Evolutionary conservation across 2,888 invertebrate species (phyloP).

Genomic region (Nymphalis polychloros): DNA sequence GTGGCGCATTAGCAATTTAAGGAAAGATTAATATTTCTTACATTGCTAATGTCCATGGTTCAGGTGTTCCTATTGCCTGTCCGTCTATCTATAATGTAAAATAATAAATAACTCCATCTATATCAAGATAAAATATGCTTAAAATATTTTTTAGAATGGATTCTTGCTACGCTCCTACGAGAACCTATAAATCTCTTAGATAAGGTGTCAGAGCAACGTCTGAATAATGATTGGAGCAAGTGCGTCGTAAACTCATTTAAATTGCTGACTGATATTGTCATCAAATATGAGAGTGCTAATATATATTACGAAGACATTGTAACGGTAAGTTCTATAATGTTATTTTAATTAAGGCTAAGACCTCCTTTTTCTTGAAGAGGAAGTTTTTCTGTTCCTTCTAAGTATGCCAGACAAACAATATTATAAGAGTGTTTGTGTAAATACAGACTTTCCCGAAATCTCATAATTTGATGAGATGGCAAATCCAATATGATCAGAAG

Average conservation of each 20-base stretch:
- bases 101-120: background rate
- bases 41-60: background rate
- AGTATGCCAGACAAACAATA: too few species aligned
- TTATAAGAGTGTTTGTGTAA: too few species aligned
- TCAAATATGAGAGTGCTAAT: constrained; percentile 43
- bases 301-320: constrained; percentile 52
- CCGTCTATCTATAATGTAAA: background rate
- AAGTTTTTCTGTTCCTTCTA: too few species aligned
- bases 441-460: too few species aligned
- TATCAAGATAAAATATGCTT: background rate
- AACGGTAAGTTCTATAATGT: constrained; percentile 43
- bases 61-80: too few species aligned
- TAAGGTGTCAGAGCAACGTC: constrained; percentile 42
- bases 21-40: too few species aligned
- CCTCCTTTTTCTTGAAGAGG: too few species aligned
- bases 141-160: constrained; percentile 54
- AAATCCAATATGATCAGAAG: too few species aligned
- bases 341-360: background rate
- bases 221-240: constrained; percentile 49
- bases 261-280: constrained; percentile 46
- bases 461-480: too few species aligned
- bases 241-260: constrained; percentile 52
- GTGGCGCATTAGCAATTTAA: too few species aligned
- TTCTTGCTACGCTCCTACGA: constrained; percentile 53
- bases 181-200: constrained; percentile 52